These are phyloP conservation scores for Melopsittacus undulatus DNA, from an alignment of 2,797 vertebrate species.

Conservation along the genomic window DNA sequence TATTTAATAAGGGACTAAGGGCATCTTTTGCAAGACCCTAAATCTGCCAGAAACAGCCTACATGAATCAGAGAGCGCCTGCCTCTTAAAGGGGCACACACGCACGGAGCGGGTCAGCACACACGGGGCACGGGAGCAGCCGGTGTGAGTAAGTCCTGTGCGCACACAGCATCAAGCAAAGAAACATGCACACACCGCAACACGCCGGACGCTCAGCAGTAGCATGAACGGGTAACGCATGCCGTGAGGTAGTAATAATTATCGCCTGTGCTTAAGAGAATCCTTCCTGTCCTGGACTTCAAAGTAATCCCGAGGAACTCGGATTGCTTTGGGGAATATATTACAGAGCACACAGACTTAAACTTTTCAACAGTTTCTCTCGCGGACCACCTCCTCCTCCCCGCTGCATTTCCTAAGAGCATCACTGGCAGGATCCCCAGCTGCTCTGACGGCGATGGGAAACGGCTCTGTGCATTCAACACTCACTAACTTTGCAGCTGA, in stretches of 20 bases:
- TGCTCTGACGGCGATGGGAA: fast-evolving
- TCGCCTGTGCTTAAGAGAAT: background rate
- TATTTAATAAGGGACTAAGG: constrained; percentile 73
- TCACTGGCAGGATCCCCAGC: background rate
- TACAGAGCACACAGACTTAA: background rate
- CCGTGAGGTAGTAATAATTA: background rate
- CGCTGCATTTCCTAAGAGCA: background rate
- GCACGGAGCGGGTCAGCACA: background rate
- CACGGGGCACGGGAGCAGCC: background rate
- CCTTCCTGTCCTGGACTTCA: constrained; percentile 18
- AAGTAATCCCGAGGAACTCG: background rate
- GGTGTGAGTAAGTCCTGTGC: fast-evolving
- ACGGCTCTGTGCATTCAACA: background rate
- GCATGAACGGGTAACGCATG: background rate
- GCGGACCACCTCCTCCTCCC: background rate
- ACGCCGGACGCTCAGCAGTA: background rate
- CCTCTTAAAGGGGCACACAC: constrained; percentile 63
- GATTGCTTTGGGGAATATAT: background rate
- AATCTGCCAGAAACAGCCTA: constrained; percentile 63
- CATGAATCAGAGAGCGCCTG: constrained; percentile 34
- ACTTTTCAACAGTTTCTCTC: background rate
- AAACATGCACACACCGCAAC: background rate
- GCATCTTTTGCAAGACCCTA: constrained; percentile 64
- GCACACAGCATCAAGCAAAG: background rate
- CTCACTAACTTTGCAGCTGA: background rate